Base-by-base conservation (phyloP, 2,888 invertebrate genomes). In the Eupithecia insigniata region DNA sequence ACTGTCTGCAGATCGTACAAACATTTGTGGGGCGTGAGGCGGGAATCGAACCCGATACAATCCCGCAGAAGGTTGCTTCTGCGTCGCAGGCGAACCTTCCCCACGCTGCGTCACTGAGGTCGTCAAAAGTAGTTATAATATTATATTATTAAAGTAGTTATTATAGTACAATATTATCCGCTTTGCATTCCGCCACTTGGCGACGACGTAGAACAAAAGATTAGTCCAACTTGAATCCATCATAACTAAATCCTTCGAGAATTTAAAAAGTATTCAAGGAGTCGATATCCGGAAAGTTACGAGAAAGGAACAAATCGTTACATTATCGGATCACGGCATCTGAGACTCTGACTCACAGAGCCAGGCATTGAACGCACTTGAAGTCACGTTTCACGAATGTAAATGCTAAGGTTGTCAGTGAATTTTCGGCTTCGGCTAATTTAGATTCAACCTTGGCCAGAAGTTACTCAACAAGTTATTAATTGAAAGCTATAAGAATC, bases 341-440 rank as follows among this genome's bases (percentile, higher is more conserved):
- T 70, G 73, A 76, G 72, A 26, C 14, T 55, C 55, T 55, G 55
- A 55, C 26, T 71, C 74, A 70, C 69, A 76, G 74, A 75, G 73
- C 75, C 76, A 77, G 75, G 72, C 73, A 78, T 70, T 76, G 74
- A 74, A 76, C 76, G 78, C 73, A 76, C 67, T 74, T 66, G 66
- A 66, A 76, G 71, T 67, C 69, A 80, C 87, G 87, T 84, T 84
- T 74, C 76, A 74, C 83, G 90, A 90, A 90, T 90, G 82, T 80
- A 87, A 89, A 89, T 88, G 82, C 76, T 67, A 58, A 28, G 39
- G 58, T 67, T 61, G 62, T 69, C 55, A 26, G 14, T 46, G 32
- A 32, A 43, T 14, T 12, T 67, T 70, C 36, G 14, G n/a, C 30
- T 72, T 70, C 58, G 69, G 61, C 36, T 69, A 6, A 51, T 51